Base-by-base conservation (phyloP, 1,140 invertebrate species). In the Zaprionus davidi region DNA sequence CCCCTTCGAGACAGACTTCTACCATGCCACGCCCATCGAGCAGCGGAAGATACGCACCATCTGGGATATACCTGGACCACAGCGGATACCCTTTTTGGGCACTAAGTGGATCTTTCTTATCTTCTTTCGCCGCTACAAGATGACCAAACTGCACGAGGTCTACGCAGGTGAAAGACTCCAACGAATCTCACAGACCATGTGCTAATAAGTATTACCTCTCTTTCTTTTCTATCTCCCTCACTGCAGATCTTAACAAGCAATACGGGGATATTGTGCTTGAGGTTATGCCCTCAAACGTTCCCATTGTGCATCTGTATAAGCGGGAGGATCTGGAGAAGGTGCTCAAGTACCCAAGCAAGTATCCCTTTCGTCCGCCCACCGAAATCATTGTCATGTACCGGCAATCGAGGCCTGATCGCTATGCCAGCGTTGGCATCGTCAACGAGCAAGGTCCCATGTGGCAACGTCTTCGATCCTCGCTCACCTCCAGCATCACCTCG, bases 371-470 rank as follows among this genome's bases (percentile, higher is more conserved):
- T 31, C 97, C 97, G 26, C 96, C 96, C 24, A 97, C 97, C 3
- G 96, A 97, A 92, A 96, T 97, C 59, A 95, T 97, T 44, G 95
- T 96, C 9, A 94, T 95, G 80, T 98, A 98, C 91, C 94, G 97
- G 17, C 94, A 93, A 34, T 95, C 94, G n/a, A 93, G 96, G 13
- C 96, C 95, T 1, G 97, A 97, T 92, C 94, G 96, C 88, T 98
- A 97, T 91, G 95, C 96, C 20, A 96, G 95, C 80, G 94, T 95
- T 34, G 97, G 97, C 71, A 94, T 97, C 38, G 95, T 96, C 13
- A 97, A 97, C 92, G 96, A 97, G 95, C 96, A 97, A 93, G 97
- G 97, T 17, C 95, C 95, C 76, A 95, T 95, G 62, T 98, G 97
- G 97, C 94, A 96, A 38, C 94, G 95, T 60, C 93, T 98, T 12